Evolutionary conservation across 1,140 invertebrate species (phyloP), one percentile per base, ranked within the genome.

Genomic region (Macrobrachium nipponense): DNA sequence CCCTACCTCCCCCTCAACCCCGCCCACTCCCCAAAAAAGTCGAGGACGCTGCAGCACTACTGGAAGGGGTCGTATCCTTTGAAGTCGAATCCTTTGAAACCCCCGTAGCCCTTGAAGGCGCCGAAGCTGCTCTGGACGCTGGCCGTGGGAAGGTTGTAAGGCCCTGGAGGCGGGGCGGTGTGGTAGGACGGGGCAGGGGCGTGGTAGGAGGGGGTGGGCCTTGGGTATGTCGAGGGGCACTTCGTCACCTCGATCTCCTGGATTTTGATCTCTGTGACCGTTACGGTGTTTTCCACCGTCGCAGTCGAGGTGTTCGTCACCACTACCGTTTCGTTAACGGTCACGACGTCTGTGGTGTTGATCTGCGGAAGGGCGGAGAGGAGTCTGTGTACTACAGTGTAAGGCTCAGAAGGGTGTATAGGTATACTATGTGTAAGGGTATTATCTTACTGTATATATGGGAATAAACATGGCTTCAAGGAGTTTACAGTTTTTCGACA

Each of bases 41-140:
- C n/a, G n/a, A 70, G 66, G n/a, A 70, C 6, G 36, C 2, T n/a
- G 43, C 11, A 18, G n/a, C 10, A n/a, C 44, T n/a, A 14, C 17
- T n/a, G 51, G 27, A 86, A 86, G 17, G 83, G 83, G 20, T 86
- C 72, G 66, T 60, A 86, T 8, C 58, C 83, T 44, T 86, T 68
- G 36, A 86, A 70, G 27, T 86, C 68, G 64, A 80, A 80, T 18
- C 83, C 83, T 5, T 72, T 61, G 76, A 86, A 79, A 0, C 76
- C 76, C 10, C 20, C 18, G 44, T 61, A 80, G 20, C 77, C 83
- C 66, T 86, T 86, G 76, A 86, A 86, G 64, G 64, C 58, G 8
- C 83, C 83, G 51, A 86, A 62, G 17, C 64, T 64, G 15, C 23
- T 70, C 59, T 43, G 58, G 36, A 78, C 17, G 43, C 14, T 59